A percentile compares a stretch with the other conserved stretches of the same genome.
phyloP scores from a whole-genome alignment of 2,797 vertebrate species.

The Chrysolophus pictus region DNA sequence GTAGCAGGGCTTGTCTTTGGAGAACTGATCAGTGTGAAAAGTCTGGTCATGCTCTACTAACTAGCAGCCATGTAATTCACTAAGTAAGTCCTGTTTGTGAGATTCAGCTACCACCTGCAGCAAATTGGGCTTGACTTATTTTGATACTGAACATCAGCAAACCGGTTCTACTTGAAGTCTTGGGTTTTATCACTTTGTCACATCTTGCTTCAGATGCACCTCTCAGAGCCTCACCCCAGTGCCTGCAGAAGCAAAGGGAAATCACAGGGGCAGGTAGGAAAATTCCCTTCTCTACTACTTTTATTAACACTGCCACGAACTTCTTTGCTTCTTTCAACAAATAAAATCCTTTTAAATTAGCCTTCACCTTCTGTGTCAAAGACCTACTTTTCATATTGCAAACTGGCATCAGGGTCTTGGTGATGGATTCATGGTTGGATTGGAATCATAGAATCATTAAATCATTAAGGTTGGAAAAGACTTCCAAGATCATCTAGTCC shows the following conservation, averaged over 20 bases:
- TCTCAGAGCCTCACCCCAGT: not conserved
- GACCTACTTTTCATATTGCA: not conserved
- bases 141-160: not conserved
- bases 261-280: not conserved
- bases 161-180: not conserved
- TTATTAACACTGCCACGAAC: not conserved
- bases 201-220: not conserved
- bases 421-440: too few relatives aligned
- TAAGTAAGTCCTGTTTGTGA: not conserved
- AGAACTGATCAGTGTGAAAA: not conserved
- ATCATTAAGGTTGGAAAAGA: too few relatives aligned
- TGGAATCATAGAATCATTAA: too few relatives aligned
- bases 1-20: not conserved
- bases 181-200: not conserved
- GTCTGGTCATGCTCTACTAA: not conserved
- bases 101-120: not conserved
- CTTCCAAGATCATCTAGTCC: too few relatives aligned
- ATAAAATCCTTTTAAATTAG: not conserved
- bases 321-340: not conserved
- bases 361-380: not conserved
- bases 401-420: not conserved
- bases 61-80: not conserved
- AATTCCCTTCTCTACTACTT: not conserved
- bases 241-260: not conserved
- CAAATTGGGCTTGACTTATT: not conserved